Conservation (phyloP, 1,140 invertebrate species). For the Eulimnadia texana region DNA sequence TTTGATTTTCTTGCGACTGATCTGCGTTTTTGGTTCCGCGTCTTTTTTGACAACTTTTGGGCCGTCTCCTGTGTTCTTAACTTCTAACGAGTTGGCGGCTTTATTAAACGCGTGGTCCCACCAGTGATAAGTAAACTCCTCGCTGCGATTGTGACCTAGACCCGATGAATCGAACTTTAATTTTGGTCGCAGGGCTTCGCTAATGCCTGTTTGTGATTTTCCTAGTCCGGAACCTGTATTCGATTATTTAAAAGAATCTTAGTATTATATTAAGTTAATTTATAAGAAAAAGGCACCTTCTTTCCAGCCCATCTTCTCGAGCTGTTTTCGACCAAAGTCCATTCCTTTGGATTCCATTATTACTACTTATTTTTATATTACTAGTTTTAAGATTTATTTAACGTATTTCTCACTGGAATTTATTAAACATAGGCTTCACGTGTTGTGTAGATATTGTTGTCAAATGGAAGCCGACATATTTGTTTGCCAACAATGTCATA, state of each 20-base stretch:
- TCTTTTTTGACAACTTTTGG: constrained; percentile 27
- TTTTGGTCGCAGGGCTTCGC: constrained; percentile 53
- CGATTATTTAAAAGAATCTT: constrained; percentile 15
- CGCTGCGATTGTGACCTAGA: constrained; percentile 52
- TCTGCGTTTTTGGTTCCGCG: constrained; percentile 15
- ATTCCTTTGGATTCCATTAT: constrained; percentile 9
- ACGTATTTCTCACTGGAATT: not conserved
- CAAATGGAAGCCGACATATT: not conserved
- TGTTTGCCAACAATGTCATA: too few species aligned
- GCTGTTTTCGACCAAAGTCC: constrained; percentile 42
- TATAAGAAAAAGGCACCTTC: constrained; percentile 35
- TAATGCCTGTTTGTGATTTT: constrained; percentile 56
- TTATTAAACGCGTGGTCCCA: constrained; percentile 62
- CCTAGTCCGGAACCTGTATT: constrained; percentile 61
- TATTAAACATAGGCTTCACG: not conserved
- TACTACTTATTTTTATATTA: not conserved
- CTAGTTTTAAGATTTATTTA: not conserved
- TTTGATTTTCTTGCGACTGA: not conserved
- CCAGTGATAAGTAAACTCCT: constrained; percentile 62
- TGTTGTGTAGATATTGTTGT: too few species aligned
- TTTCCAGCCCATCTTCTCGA: constrained; percentile 48
- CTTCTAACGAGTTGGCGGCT: constrained; percentile 47
- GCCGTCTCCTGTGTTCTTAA: constrained; percentile 24
- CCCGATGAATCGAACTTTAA: constrained; percentile 59
- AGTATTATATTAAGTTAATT: constrained; percentile 11